phyloP scores from a whole-genome alignment of 2,113 vertebrate species.

The Oreochromis niloticus region DNA sequence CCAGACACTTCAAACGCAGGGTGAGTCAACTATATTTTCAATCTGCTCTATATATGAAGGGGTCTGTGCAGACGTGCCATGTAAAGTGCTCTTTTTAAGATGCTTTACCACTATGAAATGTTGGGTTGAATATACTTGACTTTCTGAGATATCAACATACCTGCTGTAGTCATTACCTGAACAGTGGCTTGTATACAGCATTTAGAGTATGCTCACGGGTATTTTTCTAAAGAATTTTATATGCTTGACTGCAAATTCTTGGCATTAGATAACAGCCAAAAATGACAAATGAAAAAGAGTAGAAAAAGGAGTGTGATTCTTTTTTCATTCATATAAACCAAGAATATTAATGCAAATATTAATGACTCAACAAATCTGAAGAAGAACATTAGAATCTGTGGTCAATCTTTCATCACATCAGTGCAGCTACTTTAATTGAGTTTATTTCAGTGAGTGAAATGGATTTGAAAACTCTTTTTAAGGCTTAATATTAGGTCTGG shows the following conservation, averaged over 20 bases:
- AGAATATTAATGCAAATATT: background rate
- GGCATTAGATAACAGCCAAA: background rate
- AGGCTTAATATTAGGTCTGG: background rate
- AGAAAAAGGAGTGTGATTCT: background rate
- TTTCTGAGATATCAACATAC: background rate
- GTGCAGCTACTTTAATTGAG: background rate
- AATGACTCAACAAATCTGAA: background rate
- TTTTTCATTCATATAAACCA: background rate
- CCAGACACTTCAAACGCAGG: conserved; percentile 77
- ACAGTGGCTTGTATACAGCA: background rate
- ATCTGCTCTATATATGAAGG: background rate
- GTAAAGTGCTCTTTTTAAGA: background rate
- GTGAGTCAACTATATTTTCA: conserved; percentile 49
- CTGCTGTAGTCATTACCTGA: background rate
- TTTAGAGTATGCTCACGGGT: background rate
- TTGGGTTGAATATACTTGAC: background rate
- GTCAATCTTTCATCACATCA: background rate
- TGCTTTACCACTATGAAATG: background rate
- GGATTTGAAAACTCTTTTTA: background rate
- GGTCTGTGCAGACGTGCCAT: background rate
- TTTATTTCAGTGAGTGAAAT: background rate
- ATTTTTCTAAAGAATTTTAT: background rate
- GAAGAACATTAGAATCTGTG: background rate
- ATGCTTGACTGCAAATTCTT: background rate
- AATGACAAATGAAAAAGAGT: background rate